phyloP scores from a whole-genome alignment of 2,888 invertebrate species.

The Agrochola circellaris region DNA sequence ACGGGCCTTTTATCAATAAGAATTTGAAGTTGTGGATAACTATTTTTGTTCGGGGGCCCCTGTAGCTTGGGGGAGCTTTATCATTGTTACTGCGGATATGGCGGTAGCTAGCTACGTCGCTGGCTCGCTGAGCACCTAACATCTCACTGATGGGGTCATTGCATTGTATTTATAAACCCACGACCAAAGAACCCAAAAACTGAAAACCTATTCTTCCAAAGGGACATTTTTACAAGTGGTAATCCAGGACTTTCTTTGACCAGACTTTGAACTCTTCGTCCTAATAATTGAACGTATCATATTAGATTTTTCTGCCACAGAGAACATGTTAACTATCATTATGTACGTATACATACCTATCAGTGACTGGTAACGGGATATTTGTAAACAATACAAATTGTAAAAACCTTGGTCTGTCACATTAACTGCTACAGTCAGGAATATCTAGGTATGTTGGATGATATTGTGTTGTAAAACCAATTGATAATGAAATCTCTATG shows the following conservation, averaged over 20 bases:
- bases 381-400: constrained; percentile 35
- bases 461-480: constrained; percentile 29
- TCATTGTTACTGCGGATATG: background rate
- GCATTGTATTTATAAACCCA: background rate
- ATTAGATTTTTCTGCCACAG: background rate
- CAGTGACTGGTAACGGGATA: background rate
- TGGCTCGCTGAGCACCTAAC: background rate
- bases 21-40: background rate
- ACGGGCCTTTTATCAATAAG: too few relatives aligned
- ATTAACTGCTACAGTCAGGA: background rate
- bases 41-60: background rate
- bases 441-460: background rate
- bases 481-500: background rate
- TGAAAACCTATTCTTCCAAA: background rate
- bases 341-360: background rate
- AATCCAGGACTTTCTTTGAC: background rate
- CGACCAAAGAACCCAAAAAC: too few relatives aligned
- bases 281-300: background rate
- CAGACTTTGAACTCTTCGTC: background rate
- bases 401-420: constrained; percentile 37
- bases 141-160: background rate
- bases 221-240: background rate
- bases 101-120: background rate
- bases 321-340: background rate
- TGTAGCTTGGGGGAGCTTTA: background rate